Base-by-base conservation (phyloP, 2,888 invertebrate species). In the Pyralis farinalis region DNA sequence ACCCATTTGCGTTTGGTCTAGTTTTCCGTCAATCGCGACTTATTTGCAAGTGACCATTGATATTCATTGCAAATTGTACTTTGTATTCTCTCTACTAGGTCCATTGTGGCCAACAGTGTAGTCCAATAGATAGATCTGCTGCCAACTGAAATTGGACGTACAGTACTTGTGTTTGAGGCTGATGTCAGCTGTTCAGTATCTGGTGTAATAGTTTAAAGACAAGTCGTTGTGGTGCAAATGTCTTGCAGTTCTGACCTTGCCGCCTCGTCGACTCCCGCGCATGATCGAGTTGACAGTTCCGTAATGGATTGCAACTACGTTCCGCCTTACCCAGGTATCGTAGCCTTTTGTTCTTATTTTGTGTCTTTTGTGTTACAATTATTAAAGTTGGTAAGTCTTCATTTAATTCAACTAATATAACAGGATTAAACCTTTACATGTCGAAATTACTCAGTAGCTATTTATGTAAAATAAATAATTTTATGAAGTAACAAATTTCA, bases 161-260 rank as follows among this genome's bases (percentile, higher is more conserved):
- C 58, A 50, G 44, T 38, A 54, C 49, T 62, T 46, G 64, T 40
- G 56, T 68, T 73, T 76, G 64, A 54, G 63, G 57, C 50, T 43
- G 33, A 40, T 49, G 46, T 52, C 35, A 36, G 49, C 49, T 49
- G 40, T 39, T 41, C 35, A 30, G 34, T 40, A 12, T 12, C 21
- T 11, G 1, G 1, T 1, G 11, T 10, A 21, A 22, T 38, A 32
- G 28, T 33, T 38, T 25, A 9, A 25, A 31, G 34, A 16, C 16
- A 1, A 37, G 34, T 43, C 9, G 22, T 36, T 29, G 60, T 55
- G 47, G 53, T 63, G 65, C 63, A 61, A 61, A 56, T 58, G 58
- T 63, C 61, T 58, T 81, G 79, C 78, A 81, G 65, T 69, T 64
- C 45, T 68, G 77, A 81, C 84, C 83, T 86, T 84, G 83, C 65